Evolutionary conservation across 2,888 invertebrate species (phyloP).

Genomic region (Terebella lapidaria): DNA sequence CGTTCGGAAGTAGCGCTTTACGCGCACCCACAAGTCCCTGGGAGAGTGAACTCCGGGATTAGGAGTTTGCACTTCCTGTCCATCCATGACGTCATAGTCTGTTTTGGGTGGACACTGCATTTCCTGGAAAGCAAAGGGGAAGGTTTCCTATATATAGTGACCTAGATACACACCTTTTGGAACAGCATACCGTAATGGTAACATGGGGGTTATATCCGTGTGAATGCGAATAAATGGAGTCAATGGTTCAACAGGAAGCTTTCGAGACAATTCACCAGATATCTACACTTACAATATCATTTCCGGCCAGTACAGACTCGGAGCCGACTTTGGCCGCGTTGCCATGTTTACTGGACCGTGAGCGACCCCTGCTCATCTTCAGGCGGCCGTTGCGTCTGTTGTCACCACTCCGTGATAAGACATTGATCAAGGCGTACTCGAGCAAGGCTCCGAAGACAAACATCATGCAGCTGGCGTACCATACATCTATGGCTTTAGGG

Average conservation of each 20-base stretch:
- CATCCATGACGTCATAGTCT: neutral
- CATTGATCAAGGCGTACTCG: slow-evolving; percentile 26
- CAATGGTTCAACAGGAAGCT: too few species aligned
- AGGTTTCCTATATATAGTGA: too few species aligned
- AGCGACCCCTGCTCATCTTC: neutral
- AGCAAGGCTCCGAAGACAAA: slow-evolving; percentile 24
- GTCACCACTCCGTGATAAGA: neutral
- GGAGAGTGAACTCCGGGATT: neutral
- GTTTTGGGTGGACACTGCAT: neutral
- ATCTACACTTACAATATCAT: neutral
- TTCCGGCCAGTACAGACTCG: neutral
- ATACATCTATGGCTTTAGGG: slow-evolving; percentile 27
- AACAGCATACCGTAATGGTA: too few species aligned
- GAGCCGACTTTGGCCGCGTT: neutral
- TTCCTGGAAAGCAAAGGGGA: neutral
- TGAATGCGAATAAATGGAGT: too few species aligned
- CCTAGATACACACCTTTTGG: too few species aligned
- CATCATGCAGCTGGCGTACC: slow-evolving; percentile 26
- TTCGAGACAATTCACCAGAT: too few species aligned
- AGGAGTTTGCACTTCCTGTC: neutral
- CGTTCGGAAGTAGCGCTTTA: neutral
- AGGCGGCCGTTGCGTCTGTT: neutral
- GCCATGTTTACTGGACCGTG: neutral
- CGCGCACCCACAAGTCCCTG: neutral
- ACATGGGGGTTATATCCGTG: too few species aligned